Evolutionary conservation across 2,888 invertebrate genomes (phyloP), one percentile per base, ranked within the genome.

Genomic region (Drosophila prostipennis): DNA sequence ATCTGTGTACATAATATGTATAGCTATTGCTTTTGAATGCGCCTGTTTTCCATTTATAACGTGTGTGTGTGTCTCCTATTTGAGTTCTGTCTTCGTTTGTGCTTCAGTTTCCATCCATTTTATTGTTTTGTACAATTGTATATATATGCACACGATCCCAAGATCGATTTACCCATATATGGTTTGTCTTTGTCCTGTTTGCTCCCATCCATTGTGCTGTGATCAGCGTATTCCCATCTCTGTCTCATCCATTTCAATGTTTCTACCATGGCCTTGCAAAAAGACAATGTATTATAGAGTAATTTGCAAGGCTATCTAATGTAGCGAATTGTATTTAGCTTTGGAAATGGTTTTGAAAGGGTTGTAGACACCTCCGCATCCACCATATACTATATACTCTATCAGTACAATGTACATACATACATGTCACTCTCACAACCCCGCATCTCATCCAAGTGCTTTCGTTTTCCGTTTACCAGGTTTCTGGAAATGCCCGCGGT

Each of bases 401-500:
- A 1, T 45, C 11, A 29, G 39, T 40, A 11, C 34, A 26, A 26
- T 26, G 26, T 26, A 26, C 26, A 26, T 26, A 26, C 26, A 26
- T 26, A 40, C 42, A 32, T 16, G 10, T 11, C 40, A 7, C 26
- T 29, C 13, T 14, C 58, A 39, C 26, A n/a, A 39, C 19, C 57
- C n/a, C 6, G 5, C 34, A 42, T 58, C 16, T 59, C 58, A 58
- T 58, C 14, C 23, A 32, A 16, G 13, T 34, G 16, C 6, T 59
- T 59, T 23, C 10, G 13, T 45, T 58, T 6, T 63, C 32, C 26
- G 8, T 49, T 16, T 34, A 8, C 8, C 80, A 92, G 92, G 82
- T 90, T 39, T 90, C 89, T 85, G 95, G 95, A 13, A 97, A 96
- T 90, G 89, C 89, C n/a, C 94, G 96, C 77, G 94, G 96, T 69